phyloP scores from a whole-genome alignment of 2,888 invertebrate genomes.

The Limnephilus marmoratus region DNA sequence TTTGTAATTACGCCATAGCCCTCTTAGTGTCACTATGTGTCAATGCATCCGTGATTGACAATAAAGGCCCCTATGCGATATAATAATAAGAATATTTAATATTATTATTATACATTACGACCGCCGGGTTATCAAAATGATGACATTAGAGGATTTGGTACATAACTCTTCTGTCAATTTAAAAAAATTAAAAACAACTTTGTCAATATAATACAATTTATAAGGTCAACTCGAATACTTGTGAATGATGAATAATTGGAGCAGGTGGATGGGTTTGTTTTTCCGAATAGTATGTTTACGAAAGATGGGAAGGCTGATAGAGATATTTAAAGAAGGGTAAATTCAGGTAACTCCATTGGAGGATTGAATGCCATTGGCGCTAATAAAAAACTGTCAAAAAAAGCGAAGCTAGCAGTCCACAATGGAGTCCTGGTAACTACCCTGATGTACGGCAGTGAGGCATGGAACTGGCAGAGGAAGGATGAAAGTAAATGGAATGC shows the following conservation, averaged over 20 bases:
- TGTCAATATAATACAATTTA: not conserved
- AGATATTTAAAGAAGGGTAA: no score
- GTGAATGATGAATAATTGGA: not conserved
- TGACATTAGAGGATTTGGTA: not conserved
- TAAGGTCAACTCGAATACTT: not conserved
- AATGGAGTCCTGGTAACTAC: no score
- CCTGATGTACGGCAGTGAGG: no score
- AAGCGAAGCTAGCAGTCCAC: no score
- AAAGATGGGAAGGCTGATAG: no score
- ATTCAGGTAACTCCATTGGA: no score
- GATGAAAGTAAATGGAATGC: no score
- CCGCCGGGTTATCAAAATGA: conserved; percentile 13
- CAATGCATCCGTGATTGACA: conserved; percentile 23
- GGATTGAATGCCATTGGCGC: no score
- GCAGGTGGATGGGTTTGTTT: no score
- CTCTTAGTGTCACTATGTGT: conserved; percentile 7
- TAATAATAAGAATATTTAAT: not conserved
- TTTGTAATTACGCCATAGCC: not conserved
- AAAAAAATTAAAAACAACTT: not conserved
- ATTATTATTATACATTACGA: not conserved
- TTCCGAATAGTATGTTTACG: no score
- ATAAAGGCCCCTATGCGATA: conserved; percentile 7
- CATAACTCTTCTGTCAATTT: not conserved
- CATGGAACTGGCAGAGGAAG: no score
- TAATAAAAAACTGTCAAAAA: no score